These are phyloP conservation scores for Lucinisca nassula DNA, from an alignment of 2,888 invertebrate genomes.

Conservation along the genomic window DNA sequence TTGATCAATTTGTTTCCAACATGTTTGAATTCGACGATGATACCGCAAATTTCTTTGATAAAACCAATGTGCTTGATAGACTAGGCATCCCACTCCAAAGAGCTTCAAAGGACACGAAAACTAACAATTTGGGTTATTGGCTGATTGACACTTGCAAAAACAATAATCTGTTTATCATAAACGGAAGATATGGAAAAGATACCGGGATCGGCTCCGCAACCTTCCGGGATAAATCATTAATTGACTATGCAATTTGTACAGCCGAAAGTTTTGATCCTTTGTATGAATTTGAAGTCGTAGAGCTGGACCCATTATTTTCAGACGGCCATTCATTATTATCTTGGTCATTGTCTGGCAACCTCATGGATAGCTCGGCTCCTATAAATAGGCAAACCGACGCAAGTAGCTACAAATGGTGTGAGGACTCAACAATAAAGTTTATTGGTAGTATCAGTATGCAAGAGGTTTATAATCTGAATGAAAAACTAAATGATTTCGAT, in stretches of 20 bases:
- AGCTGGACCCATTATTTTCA: background rate
- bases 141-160: background rate
- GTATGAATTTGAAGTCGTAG: background rate
- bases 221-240: background rate
- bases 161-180: background rate
- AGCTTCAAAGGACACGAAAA: background rate
- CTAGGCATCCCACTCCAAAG: background rate
- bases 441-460: too few species aligned
- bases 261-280: background rate
- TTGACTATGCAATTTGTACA: background rate
- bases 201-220: background rate
- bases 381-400: too few species aligned
- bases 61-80: background rate
- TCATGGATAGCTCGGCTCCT: too few species aligned
- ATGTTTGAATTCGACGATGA: background rate
- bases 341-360: too few species aligned
- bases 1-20: background rate
- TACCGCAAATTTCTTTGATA: background rate
- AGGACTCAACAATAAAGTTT: too few species aligned
- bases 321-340: background rate
- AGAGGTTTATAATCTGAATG: too few species aligned
- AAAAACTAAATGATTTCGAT: too few species aligned
- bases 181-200: background rate
- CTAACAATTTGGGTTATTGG: background rate
- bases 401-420: too few species aligned